Percentiles rank a stretch among this genome's conserved stretches.
These are phyloP conservation scores for Cheilosia vulpina DNA, from an alignment of 2,888 invertebrate genomes.

Conservation along the genomic window DNA sequence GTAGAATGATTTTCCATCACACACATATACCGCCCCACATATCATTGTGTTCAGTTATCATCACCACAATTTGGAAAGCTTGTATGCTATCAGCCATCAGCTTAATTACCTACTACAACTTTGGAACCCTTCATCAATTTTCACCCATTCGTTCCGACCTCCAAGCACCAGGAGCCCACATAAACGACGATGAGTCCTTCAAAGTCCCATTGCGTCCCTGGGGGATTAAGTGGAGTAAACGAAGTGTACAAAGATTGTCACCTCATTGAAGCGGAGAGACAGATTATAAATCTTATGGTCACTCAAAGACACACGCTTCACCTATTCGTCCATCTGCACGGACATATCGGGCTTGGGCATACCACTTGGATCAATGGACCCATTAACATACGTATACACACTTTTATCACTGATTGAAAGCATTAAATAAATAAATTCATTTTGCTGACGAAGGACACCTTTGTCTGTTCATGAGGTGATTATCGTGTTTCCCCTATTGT, in stretches of 20 bases:
- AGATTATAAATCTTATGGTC: constrained; percentile 72
- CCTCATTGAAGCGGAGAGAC: constrained; percentile 66
- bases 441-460: constrained; percentile 49
- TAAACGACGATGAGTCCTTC: constrained; percentile 11
- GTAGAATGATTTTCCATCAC: no score
- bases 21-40: not conserved
- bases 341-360: not conserved
- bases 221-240: constrained; percentile 64
- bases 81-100: constrained; percentile 51
- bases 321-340: constrained; percentile 36
- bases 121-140: constrained; percentile 31
- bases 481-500: constrained; percentile 51
- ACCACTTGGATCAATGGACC: constrained; percentile 23
- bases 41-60: not conserved
- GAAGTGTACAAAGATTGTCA: constrained; percentile 73
- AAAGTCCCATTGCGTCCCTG: constrained; percentile 41
- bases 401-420: constrained; percentile 54
- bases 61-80: constrained; percentile 28
- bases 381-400: constrained; percentile 13
- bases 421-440: constrained; percentile 71
- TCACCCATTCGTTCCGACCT: constrained; percentile 45
- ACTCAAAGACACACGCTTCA: constrained; percentile 63
- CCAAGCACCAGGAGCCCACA: constrained; percentile 31
- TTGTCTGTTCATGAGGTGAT: constrained; percentile 60
- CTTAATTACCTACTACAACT: constrained; percentile 40